Conservation (phyloP, 1,140 invertebrate species). For the Subanguina moxae region DNA sequence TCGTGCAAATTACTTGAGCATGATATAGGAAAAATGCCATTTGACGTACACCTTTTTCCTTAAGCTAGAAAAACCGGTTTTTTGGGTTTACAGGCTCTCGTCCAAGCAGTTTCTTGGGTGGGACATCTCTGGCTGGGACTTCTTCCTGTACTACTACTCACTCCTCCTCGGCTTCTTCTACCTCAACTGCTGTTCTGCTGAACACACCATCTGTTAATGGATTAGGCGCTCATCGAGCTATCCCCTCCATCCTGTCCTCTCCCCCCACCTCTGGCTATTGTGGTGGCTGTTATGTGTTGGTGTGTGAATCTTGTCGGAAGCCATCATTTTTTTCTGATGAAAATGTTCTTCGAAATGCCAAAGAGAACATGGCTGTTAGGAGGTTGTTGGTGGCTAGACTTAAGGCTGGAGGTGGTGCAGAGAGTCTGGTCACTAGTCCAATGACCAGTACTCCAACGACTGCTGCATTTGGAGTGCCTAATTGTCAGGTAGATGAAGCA, state of each 20-base stretch:
- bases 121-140: background rate
- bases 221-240: background rate
- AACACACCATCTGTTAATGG: background rate
- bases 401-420: constrained; percentile 1
- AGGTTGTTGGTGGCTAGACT: constrained; percentile 12
- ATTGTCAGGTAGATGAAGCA: constrained; percentile 67
- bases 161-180: constrained; percentile 5
- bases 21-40: no score
- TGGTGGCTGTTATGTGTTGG: constrained; percentile 17
- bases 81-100: constrained; percentile 43
- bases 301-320: constrained; percentile 39
- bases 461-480: background rate
- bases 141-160: background rate
- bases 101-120: constrained; percentile 31
- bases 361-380: constrained; percentile 32
- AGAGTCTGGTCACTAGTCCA: background rate
- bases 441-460: background rate
- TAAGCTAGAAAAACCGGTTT: background rate
- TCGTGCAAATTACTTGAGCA: no score
- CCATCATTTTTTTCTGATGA: constrained; percentile 40
- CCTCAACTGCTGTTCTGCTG: constrained; percentile 3
- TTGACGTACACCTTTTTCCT: no score
- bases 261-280: constrained; percentile 12
- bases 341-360: constrained; percentile 11
- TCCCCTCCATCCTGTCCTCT: constrained; percentile 21